phyloP scores from a whole-genome alignment of 2,113 vertebrate genomes.

The Aegithalos caudatus region DNA sequence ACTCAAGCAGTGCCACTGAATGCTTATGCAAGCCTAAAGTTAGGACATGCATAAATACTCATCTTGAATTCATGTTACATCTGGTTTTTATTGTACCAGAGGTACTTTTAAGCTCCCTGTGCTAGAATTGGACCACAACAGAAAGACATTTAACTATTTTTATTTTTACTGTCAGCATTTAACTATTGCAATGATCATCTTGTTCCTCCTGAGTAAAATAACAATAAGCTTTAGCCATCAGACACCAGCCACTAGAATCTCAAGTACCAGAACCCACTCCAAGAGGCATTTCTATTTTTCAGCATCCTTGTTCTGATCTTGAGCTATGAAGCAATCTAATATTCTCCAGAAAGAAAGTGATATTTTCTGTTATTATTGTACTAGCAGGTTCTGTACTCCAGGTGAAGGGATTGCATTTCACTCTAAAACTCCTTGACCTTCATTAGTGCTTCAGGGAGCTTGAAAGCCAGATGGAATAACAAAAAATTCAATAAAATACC shows the following conservation, averaged over 20 bases:
- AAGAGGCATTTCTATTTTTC: background rate
- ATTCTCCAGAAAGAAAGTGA: background rate
- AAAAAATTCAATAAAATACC: slow-evolving; percentile 34
- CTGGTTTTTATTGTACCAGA: background rate
- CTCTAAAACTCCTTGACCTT: slow-evolving; percentile 34
- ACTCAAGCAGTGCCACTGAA: background rate
- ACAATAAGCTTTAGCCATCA: background rate
- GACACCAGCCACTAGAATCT: background rate
- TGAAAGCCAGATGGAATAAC: background rate
- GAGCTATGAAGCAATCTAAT: background rate
- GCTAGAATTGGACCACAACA: background rate
- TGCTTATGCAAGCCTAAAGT: background rate
- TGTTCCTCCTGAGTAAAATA: background rate
- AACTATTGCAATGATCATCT: background rate
- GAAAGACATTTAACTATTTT: background rate
- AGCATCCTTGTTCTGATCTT: background rate
- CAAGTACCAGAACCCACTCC: background rate
- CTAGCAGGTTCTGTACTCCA: background rate
- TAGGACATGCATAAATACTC: background rate
- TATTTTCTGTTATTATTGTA: background rate
- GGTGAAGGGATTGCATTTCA: slow-evolving; percentile 17
- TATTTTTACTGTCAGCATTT: background rate
- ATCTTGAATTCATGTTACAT: background rate
- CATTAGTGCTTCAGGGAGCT: slow-evolving; percentile 43
- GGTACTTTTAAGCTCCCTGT: background rate